Percentiles rank a stretch among this genome's conserved stretches.
These are phyloP conservation scores for Garrulus glandarius DNA, from an alignment of 2,797 vertebrate species.

Conservation along the genomic window DNA sequence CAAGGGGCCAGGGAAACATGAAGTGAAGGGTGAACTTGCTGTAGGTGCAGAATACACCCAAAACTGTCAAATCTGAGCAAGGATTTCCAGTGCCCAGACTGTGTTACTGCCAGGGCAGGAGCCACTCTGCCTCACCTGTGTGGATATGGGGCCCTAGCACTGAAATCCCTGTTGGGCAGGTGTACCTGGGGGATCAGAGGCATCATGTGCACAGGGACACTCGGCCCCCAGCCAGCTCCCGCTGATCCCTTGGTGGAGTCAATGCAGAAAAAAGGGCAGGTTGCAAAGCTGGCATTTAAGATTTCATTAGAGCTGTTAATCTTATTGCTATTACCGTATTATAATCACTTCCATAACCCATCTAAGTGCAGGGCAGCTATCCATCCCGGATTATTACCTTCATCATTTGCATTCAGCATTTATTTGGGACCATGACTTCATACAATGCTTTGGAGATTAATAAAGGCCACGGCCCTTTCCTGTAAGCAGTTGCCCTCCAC, in stretches of 20 bases:
- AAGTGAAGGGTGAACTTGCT: not conserved
- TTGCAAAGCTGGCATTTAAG: not conserved
- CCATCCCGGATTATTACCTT: not conserved
- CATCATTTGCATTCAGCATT: not conserved
- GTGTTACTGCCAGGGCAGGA: not conserved
- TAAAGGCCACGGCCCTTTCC: not conserved
- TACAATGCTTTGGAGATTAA: not conserved
- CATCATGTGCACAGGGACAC: rapidly evolving
- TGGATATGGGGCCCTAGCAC: not conserved
- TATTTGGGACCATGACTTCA: not conserved
- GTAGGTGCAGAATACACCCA: not conserved
- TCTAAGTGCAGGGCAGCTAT: not conserved
- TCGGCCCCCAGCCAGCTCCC: not conserved
- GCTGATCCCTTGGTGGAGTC: not conserved
- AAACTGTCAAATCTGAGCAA: not conserved
- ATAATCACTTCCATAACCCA: not conserved
- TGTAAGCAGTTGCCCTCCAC: not conserved
- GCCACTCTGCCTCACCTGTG: not conserved
- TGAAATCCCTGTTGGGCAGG: rapidly evolving
- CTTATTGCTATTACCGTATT: not conserved
- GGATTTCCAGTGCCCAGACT: not conserved
- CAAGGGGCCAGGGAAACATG: rapidly evolving
- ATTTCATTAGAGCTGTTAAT: not conserved
- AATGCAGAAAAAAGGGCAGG: not conserved
- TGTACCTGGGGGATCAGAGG: rapidly evolving